Evolutionary conservation across 2,113 vertebrate species (phyloP).

Genomic region (Holacanthus passer): DNA sequence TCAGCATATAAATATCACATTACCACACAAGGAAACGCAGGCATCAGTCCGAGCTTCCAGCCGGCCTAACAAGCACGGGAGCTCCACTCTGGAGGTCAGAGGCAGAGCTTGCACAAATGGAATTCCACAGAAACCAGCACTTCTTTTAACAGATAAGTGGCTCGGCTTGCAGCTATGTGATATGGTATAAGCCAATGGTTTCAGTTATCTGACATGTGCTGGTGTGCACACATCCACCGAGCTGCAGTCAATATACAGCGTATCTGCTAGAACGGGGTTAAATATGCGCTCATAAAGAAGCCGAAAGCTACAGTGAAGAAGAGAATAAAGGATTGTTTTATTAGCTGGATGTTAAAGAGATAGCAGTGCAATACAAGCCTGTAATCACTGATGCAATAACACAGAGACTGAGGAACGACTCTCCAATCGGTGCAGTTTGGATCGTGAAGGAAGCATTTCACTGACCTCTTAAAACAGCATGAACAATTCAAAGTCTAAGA

Average conservation of each 20-base stretch:
- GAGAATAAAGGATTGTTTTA: not conserved
- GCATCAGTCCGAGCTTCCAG: slow-evolving; percentile 79
- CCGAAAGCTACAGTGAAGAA: not conserved
- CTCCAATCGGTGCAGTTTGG: not conserved
- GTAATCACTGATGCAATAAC: not conserved
- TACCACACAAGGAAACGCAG: slow-evolving; percentile 85
- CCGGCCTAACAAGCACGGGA: slow-evolving; percentile 79
- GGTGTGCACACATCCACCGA: slow-evolving; percentile 35
- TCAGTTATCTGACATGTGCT: slow-evolving; percentile 51
- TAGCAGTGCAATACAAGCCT: not conserved
- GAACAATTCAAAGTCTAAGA: not conserved
- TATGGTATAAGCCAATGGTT: slow-evolving; percentile 55
- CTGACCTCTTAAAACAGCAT: not conserved
- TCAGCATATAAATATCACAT: slow-evolving; percentile 88
- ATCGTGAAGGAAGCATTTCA: not conserved
- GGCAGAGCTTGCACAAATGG: slow-evolving; percentile 72
- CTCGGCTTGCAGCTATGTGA: slow-evolving; percentile 59
- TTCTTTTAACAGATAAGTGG: slow-evolving; percentile 75
- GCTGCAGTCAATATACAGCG: not conserved
- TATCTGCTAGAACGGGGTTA: not conserved
- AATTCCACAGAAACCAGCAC: slow-evolving; percentile 76
- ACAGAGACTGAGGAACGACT: not conserved
- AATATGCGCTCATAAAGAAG: slow-evolving; percentile 1
- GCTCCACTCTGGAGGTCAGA: slow-evolving; percentile 77
- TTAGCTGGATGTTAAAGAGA: not conserved